phyloP scores from a whole-genome alignment of 2,797 vertebrate genomes.

The Gymnothorax reevesii region DNA sequence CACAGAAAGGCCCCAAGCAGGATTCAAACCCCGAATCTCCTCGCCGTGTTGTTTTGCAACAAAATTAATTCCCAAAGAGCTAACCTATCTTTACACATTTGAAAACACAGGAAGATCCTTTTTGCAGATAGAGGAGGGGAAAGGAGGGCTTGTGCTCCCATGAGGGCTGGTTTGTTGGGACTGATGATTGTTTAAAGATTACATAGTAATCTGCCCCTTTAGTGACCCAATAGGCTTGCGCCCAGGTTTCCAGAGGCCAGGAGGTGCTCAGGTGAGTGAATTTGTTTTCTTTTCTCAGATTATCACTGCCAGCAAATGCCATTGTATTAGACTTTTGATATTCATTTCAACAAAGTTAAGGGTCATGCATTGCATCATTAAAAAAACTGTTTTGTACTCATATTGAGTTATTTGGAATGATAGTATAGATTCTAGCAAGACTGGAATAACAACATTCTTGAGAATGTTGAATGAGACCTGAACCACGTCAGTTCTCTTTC shows the following conservation, averaged over 20 bases:
- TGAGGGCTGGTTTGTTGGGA: too few species aligned
- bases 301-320: not conserved
- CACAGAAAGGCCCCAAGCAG: too few species aligned
- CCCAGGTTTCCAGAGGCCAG: not conserved
- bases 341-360: not conserved
- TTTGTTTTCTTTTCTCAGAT: not conserved
- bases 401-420: not conserved
- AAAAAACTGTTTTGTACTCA: not conserved
- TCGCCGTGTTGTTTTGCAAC: not conserved
- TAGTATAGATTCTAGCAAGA: not conserved
- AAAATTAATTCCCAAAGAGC: not conserved
- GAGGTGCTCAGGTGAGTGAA: not conserved
- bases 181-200: not conserved
- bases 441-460: not conserved
- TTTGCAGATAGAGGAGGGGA: too few species aligned
- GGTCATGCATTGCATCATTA: not conserved
- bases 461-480: not conserved
- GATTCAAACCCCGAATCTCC: not conserved
- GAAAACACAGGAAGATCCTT: too few species aligned
- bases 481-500: not conserved
- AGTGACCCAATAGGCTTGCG: not conserved
- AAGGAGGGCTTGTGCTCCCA: too few species aligned
- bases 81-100: too few species aligned
- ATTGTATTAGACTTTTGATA: not conserved
- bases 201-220: not conserved